phyloP scores from a whole-genome alignment of 2,113 vertebrate species.

The Plecotus auritus region DNA sequence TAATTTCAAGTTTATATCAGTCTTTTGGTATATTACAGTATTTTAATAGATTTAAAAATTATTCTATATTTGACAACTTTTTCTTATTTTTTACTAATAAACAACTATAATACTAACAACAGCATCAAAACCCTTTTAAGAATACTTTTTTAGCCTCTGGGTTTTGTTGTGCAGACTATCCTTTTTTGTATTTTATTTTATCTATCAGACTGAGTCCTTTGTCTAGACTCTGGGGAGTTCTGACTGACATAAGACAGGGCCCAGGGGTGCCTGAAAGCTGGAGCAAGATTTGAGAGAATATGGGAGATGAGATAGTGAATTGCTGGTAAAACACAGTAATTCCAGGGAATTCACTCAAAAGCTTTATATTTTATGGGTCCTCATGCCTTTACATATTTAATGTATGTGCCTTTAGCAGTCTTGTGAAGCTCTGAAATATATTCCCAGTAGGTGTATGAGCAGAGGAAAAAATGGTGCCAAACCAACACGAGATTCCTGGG shows the following conservation, averaged over 20 bases:
- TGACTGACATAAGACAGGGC: background rate
- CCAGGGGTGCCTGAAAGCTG: background rate
- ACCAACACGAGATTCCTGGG: background rate
- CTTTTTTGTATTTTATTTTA: background rate
- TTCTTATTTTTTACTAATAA: background rate
- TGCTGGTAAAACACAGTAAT: background rate
- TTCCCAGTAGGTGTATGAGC: background rate
- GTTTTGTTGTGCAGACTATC: accelerated
- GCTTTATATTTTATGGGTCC: background rate
- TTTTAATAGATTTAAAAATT: background rate
- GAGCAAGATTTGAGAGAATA: background rate
- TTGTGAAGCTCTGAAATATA: background rate
- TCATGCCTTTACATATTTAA: background rate
- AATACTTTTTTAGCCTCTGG: background rate
- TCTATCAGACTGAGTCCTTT: background rate
- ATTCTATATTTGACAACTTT: background rate
- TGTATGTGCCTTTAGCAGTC: background rate
- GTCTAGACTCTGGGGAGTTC: background rate
- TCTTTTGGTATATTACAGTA: background rate
- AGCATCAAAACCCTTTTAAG: background rate
- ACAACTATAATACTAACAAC: background rate
- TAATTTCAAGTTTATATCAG: background rate
- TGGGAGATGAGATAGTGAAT: background rate
- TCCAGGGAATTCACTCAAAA: background rate
- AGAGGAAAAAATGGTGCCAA: background rate